phyloP scores from a whole-genome alignment of 1,140 invertebrate species.

The Hypothenemus hampei region DNA sequence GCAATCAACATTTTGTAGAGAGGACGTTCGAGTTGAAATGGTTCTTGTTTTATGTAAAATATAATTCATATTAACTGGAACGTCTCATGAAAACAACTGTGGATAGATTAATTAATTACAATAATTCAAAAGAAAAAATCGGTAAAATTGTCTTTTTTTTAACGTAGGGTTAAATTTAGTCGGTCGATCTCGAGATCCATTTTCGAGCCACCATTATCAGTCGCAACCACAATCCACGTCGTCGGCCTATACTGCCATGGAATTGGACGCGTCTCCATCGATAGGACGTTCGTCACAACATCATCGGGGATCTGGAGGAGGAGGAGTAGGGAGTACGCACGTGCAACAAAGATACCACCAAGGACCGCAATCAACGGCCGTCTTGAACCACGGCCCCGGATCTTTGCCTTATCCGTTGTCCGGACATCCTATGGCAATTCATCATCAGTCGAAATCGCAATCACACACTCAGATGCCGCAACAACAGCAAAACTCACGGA shows the following conservation, averaged over 20 bases:
- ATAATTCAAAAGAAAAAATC: neutral
- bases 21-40: no score
- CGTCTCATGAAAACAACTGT: no score
- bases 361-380: slow-evolving; percentile 42
- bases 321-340: slow-evolving; percentile 31
- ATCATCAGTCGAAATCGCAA: slow-evolving; percentile 3
- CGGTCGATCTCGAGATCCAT: slow-evolving; percentile 41
- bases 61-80: no score
- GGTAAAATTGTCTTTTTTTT: slow-evolving; percentile 4
- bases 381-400: slow-evolving; percentile 35
- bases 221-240: slow-evolving; percentile 16
- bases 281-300: slow-evolving; percentile 23
- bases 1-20: no score
- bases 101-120: no score
- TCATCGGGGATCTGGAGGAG: slow-evolving; percentile 44
- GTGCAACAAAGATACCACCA: slow-evolving; percentile 43
- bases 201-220: slow-evolving; percentile 43
- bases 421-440: slow-evolving; percentile 21
- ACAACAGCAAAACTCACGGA: no score
- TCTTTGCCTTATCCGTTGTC: slow-evolving; percentile 37
- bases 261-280: slow-evolving; percentile 49
- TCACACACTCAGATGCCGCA: slow-evolving; percentile 1
- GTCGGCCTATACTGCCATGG: slow-evolving; percentile 46
- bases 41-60: no score
- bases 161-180: slow-evolving; percentile 46